phyloP scores from a whole-genome alignment of 2,888 invertebrate species.

The Pristionchus exspectatus region DNA sequence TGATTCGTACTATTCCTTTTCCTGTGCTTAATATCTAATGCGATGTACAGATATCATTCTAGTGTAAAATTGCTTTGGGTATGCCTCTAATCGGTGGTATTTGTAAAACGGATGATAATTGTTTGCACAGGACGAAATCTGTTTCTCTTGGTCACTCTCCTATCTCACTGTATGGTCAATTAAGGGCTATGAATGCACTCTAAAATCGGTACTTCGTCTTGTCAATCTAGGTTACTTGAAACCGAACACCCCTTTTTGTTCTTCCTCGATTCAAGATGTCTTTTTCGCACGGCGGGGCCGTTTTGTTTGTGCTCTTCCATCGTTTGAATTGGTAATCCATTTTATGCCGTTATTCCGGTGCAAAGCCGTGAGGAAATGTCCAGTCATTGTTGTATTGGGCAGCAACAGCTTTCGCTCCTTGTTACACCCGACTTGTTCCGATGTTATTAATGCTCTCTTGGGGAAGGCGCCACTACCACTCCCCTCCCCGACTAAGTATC shows the following conservation, averaged over 20 bases:
- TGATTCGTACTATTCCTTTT: background rate
- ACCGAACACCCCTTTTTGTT: constrained; percentile 4
- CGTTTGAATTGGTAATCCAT: constrained; percentile 23
- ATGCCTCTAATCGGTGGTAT: background rate
- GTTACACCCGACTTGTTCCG: constrained; percentile 51
- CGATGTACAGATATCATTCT: background rate
- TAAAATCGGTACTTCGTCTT: background rate
- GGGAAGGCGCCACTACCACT: constrained; percentile 46
- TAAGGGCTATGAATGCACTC: background rate
- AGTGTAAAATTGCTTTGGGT: background rate
- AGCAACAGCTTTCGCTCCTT: constrained; percentile 25
- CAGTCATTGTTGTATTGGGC: constrained; percentile 46
- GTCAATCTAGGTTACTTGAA: background rate
- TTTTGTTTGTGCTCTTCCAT: constrained; percentile 38
- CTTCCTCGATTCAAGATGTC: background rate
- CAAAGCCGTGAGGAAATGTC: background rate
- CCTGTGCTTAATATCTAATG: background rate
- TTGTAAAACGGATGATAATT: constrained; percentile 48
- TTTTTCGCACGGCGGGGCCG: background rate
- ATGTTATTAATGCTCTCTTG: constrained; percentile 53
- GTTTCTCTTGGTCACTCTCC: constrained; percentile 49
- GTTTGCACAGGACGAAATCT: constrained; percentile 50
- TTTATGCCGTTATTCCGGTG: background rate
- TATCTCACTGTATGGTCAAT: constrained; percentile 7
- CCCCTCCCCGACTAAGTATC: constrained; percentile 19